A percentile compares a stretch with the other conserved stretches of the same genome.
phyloP scores from a whole-genome alignment of 2,113 vertebrate species.

The Euleptes europaea region DNA sequence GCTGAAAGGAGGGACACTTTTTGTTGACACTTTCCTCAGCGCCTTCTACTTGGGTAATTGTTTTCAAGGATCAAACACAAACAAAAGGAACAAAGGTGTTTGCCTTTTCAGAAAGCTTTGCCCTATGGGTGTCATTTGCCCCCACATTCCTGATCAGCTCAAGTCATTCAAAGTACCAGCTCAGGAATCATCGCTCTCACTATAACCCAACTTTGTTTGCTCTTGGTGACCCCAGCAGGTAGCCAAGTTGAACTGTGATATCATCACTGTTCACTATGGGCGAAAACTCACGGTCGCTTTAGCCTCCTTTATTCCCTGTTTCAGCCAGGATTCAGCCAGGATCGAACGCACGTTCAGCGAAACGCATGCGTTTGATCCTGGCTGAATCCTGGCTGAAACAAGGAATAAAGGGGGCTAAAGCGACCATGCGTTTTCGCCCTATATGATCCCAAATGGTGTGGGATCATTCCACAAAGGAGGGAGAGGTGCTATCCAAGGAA shows the following conservation, averaged over 20 bases:
- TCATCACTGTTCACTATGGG: neutral
- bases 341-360: too few species aligned
- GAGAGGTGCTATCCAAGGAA: neutral
- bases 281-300: too few species aligned
- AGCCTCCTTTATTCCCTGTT: too few species aligned
- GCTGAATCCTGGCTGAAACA: too few species aligned
- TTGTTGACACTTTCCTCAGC: neutral
- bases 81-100: neutral
- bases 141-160: neutral
- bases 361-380: too few species aligned
- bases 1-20: neutral
- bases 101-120: neutral
- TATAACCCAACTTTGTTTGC: neutral
- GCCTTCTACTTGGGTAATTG: neutral
- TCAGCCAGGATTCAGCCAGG: too few species aligned
- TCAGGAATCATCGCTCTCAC: neutral
- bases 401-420: too few species aligned
- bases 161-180: neutral
- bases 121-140: neutral
- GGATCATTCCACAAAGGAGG: neutral
- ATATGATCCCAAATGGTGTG: neutral
- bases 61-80: neutral
- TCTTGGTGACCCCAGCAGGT: neutral
- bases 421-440: too few species aligned
- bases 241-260: neutral